phyloP scores from a whole-genome alignment of 2,888 invertebrate species.

The Volucella zonaria region DNA sequence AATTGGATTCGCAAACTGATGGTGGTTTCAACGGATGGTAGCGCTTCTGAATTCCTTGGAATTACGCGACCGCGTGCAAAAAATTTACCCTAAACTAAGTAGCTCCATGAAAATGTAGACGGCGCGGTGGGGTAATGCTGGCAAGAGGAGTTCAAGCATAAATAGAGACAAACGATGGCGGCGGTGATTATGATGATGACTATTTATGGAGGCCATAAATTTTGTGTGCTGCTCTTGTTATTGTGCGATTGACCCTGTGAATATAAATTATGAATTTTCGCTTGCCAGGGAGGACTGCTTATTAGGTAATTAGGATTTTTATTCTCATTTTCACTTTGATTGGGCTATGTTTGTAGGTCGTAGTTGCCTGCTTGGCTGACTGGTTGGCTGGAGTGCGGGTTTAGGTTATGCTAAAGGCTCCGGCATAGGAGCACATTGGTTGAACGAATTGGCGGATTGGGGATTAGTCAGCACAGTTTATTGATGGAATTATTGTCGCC shows the following conservation, averaged over 20 bases:
- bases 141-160: constrained; percentile 7
- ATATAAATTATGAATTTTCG: constrained; percentile 66
- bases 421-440: background rate
- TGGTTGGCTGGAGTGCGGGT: too few relatives aligned
- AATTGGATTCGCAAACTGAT: background rate
- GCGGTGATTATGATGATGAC: constrained; percentile 62
- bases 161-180: constrained; percentile 57
- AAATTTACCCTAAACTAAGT: constrained; percentile 31
- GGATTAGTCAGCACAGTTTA: constrained; percentile 34
- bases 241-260: constrained; percentile 68
- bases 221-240: constrained; percentile 56
- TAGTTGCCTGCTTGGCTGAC: too few relatives aligned
- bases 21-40: too few relatives aligned
- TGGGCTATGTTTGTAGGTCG: constrained; percentile 17
- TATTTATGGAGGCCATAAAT: constrained; percentile 64
- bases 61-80: constrained; percentile 28
- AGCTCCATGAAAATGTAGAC: background rate
- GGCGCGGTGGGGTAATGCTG: background rate
- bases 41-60: constrained; percentile 15
- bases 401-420: too few relatives aligned
- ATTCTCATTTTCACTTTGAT: constrained; percentile 29
- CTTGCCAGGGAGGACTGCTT: constrained; percentile 55
- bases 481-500: constrained; percentile 5
- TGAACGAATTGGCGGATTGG: background rate
- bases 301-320: constrained; percentile 67